Base-by-base conservation (phyloP, 2,113 vertebrate genomes). In the Poecilia latipinna region DNA sequence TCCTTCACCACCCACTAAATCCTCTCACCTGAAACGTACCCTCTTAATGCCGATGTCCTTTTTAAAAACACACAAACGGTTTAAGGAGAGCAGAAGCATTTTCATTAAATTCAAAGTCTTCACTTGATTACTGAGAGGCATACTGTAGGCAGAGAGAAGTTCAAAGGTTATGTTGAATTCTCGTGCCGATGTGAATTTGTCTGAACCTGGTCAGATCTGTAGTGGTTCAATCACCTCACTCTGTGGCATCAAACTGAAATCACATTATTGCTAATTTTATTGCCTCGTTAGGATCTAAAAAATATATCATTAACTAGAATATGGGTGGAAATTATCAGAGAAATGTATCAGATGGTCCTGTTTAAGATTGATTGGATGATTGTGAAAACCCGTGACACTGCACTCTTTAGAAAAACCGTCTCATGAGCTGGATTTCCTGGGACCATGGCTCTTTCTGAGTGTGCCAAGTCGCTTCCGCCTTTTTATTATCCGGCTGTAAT, bases 401-500 rank as follows among this genome's bases (percentile, higher is more conserved):
- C 39, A 42, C 0, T 39, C 37, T 12, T 39, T 10, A 39, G 37
- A 11, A 39, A 39, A 42, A 42, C 39, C 0, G 13, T 17, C 15
- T 0, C 35, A 1, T 66, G 33, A 22, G 31, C 33, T 60, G 22
- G 12, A 33, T 70, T 70, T 60, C 67, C 85, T 19, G 77, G 78
- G 48, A 74, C 68, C 88, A 85, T 54, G 33, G 70, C 76, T 79
- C 70, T 70, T 77, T 76, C 74, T 86, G 70, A 89, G 37, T 71
- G 39, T 80, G 69, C 83, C 82, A 74, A 42, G 39, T 42, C 85
- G 79, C 60, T 74, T 83, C 75, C 70, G 80, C 70, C 79, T 79
- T 65, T 72, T 61, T 85, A 88, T 85, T 78, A 82, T 86, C 83
- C 82, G 65, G 54, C 63, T 75, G 39, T 92, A 93, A 94, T 93